Percentiles rank a stretch among this genome's conserved stretches.
phyloP scores from a whole-genome alignment of 2,797 vertebrate genomes.

The Graptemys geographica region DNA sequence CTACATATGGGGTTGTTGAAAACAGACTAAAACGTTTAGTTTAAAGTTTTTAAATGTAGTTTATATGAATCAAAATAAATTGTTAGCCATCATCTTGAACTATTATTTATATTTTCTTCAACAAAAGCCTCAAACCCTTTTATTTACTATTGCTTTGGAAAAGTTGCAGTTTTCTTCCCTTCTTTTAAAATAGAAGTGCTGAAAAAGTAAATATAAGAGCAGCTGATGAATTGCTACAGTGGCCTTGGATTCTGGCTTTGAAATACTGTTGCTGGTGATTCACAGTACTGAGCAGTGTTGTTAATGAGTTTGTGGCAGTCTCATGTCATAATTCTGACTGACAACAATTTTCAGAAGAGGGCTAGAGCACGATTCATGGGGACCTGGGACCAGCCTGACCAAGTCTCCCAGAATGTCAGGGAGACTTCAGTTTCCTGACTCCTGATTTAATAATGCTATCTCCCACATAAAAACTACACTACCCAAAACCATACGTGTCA shows the following conservation, averaged over 20 bases:
- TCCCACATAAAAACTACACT: background rate
- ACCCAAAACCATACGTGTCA: background rate
- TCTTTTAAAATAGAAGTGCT: background rate
- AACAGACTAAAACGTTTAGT: background rate
- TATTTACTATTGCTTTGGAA: background rate
- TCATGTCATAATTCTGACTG: background rate
- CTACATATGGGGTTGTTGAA: background rate
- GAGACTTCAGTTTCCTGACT: background rate
- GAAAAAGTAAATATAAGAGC: background rate
- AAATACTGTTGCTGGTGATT: background rate
- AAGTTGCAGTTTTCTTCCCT: background rate
- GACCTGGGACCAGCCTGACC: background rate
- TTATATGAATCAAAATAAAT: background rate
- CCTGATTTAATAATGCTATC: background rate
- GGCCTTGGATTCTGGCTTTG: background rate
- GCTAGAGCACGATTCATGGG: background rate
- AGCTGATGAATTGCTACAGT: background rate
- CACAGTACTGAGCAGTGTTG: background rate
- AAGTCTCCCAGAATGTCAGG: background rate
- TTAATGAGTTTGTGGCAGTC: background rate
- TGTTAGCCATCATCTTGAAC: background rate
- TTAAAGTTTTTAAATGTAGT: background rate
- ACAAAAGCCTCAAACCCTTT: background rate
- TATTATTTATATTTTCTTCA: background rate
- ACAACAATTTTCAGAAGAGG: background rate